Percentiles rank a stretch among this genome's conserved stretches.
Evolutionary conservation across 2,113 vertebrate species (phyloP).

Genomic region (Solenodon paradoxus): DNA sequence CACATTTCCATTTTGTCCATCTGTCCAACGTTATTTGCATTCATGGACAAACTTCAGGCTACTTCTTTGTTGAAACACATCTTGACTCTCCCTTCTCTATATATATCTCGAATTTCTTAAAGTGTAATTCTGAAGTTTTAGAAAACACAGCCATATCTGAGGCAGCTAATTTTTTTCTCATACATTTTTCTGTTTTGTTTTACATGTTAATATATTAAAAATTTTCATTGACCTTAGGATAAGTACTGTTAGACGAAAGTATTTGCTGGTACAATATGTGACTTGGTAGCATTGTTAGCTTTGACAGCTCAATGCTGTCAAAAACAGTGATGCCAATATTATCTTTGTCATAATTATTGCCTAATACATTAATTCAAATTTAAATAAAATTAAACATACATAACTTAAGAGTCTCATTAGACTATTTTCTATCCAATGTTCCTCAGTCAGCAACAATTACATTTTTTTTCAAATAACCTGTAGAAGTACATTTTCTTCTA

Average conservation of each 20-base stretch:
- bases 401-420: background rate
- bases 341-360: background rate
- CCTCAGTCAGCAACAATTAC: background rate
- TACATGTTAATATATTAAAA: background rate
- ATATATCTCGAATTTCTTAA: background rate
- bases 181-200: background rate
- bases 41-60: background rate
- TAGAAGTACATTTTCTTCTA: background rate
- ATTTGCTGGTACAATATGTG: background rate
- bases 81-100: background rate
- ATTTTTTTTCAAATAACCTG: background rate
- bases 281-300: background rate
- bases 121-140: background rate
- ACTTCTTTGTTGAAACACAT: background rate
- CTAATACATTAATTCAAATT: background rate
- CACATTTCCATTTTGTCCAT: accelerated
- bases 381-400: background rate
- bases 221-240: background rate
- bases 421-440: background rate
- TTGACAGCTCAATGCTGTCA: background rate
- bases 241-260: background rate
- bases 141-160: background rate
- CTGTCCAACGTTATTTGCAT: background rate
- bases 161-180: background rate
- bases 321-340: background rate